Base-by-base conservation (phyloP, 1,140 invertebrate genomes). In the Dufourea novaeangliae region DNA sequence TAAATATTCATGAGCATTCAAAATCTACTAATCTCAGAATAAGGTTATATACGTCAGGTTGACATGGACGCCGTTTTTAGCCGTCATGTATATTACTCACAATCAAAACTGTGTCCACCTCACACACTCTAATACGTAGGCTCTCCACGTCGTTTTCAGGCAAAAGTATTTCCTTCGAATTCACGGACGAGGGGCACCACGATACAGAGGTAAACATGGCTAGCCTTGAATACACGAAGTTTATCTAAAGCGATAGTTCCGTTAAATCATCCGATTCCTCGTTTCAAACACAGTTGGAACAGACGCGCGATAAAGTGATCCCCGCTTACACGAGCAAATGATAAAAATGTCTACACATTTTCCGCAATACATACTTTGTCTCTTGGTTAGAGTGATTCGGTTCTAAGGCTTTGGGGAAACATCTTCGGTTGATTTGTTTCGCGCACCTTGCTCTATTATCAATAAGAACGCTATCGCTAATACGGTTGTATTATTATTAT, bases 181-280 rank as follows among this genome's bases (percentile, higher is more conserved):
- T 8, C 68, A 61, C 10, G 20, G 10, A 8, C 11, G 10, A 39
- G 17, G 4, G 29, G 32, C 34, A 17, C 29, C 11, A 20, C 34
- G 34, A 37, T 50, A 11, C n/a, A 29, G 20, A 62, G 14, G 69
- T 72, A 61, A 72, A 72, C 29, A 57, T 10, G 5, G 20, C 8
- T 75, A 75, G 63, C 72, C 27, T 74, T 44, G 46, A 41, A 41
- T n/a, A 59, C 22, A 20, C 32, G 17, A 52, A 25, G 57, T 44
- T 72, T 72, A 72, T 39, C 29, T 25, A 11, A 44, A 22, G 12
- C 4, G 34, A 20, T 10, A 69, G 14, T n/a, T 37, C 17, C 10
- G 44, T 44, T 54, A 37, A 68, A 68, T 27, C 12, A 1, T 7
- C 8, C 20, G 11, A 57, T 22, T 22, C 12, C 29, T 7, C 2